Evolutionary conservation across 2,113 vertebrate genomes (phyloP).

Genomic region (Bambusicola thoracicus): DNA sequence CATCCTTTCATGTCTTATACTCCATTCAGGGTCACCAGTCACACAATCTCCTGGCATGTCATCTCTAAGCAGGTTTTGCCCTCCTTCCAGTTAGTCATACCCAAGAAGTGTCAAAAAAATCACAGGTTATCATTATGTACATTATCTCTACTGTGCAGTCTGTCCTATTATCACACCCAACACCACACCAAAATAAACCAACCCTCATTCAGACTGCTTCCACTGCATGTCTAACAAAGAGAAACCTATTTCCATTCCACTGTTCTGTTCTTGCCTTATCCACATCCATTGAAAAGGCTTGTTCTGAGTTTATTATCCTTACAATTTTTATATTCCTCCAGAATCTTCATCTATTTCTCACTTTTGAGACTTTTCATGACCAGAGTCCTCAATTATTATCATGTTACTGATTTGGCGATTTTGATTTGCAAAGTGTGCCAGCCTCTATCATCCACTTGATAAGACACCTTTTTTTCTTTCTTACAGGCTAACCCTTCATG

Average conservation of each 20-base stretch:
- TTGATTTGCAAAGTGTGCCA: neutral
- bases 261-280: no score
- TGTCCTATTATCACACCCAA: neutral
- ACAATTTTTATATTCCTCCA: neutral
- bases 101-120: neutral
- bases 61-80: neutral
- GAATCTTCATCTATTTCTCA: neutral
- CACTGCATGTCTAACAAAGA: neutral
- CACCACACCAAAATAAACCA: neutral
- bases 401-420: rapidly evolving
- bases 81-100: neutral
- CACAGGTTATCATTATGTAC: neutral
- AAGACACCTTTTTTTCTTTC: neutral
- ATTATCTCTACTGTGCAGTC: neutral
- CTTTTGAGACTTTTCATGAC: neutral
- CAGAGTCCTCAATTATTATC: neutral
- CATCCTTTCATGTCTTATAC: neutral
- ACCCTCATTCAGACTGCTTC: neutral
- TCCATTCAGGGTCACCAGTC: neutral
- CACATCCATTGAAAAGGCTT: neutral
- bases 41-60: rapidly evolving
- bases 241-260: neutral
- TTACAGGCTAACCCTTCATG: neutral
- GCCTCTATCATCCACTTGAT: neutral
- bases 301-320: neutral